Conservation (phyloP, 2,797 vertebrate genomes). For the Microhierax caerulescens region DNA sequence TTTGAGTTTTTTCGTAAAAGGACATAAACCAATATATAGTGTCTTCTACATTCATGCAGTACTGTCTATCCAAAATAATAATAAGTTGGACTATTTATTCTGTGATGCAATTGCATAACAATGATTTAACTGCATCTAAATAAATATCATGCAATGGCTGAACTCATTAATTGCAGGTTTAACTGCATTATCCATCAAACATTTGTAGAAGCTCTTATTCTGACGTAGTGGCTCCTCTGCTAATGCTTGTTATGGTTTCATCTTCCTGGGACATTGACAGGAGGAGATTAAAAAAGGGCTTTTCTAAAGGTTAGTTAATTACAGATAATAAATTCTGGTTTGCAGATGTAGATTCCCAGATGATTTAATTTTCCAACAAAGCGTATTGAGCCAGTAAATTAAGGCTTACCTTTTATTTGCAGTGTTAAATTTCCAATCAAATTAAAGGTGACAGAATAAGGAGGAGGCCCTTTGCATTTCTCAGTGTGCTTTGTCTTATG, state of each 20-base stretch:
- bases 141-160: neutral
- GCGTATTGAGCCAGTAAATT: conserved; percentile 36
- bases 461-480: conserved; percentile 8
- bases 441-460: conserved; percentile 40
- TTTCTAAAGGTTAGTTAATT: conserved; percentile 74
- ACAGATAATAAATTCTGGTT: conserved; percentile 68
- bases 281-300: conserved; percentile 60
- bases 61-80: neutral
- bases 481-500: neutral
- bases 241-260: conserved; percentile 30
- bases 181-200: neutral
- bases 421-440: conserved; percentile 51
- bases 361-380: conserved; percentile 64
- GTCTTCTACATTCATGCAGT: neutral
- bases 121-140: conserved; percentile 30
- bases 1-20: neutral
- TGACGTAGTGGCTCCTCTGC: neutral
- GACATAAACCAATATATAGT: neutral
- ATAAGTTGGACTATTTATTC: neutral
- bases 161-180: conserved; percentile 41
- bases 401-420: conserved; percentile 55
- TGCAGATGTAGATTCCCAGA: conserved; percentile 48
- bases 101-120: neutral
- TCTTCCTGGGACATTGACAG: conserved; percentile 43
- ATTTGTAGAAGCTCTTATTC: neutral